A percentile compares a stretch with the other conserved stretches of the same genome.
Conservation (phyloP, 2,797 vertebrate genomes). For the Chanos chanos region DNA sequence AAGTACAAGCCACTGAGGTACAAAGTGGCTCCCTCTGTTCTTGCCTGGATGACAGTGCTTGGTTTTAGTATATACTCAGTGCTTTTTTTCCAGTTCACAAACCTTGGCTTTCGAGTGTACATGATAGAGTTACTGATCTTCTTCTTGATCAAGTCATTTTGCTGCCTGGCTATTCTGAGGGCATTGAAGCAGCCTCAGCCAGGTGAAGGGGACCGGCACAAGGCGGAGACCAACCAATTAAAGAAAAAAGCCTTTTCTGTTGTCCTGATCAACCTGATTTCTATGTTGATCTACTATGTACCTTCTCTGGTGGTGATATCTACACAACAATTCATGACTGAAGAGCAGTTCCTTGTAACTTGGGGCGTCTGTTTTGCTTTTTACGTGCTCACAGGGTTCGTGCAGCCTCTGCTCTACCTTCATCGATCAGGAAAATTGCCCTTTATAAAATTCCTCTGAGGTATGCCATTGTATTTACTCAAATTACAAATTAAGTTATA, state of each 20-base stretch:
- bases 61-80: not conserved
- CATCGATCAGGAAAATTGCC: not conserved
- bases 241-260: conserved; percentile 53
- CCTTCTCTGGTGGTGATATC: not conserved
- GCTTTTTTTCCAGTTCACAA: too few relatives aligned
- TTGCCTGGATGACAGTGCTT: not conserved
- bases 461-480: too few relatives aligned
- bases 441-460: not conserved
- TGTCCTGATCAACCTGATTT: conserved; percentile 45
- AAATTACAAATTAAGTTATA: too few relatives aligned
- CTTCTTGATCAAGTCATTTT: conserved; percentile 16
- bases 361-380: too few relatives aligned
- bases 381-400: conserved; percentile 1
- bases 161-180: conserved; percentile 15
- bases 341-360: not conserved
- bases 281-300: conserved; percentile 53
- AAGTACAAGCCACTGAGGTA: conserved; percentile 37
- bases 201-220: conserved; percentile 26
- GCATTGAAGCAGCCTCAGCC: conserved; percentile 38
- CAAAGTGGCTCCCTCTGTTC: conserved; percentile 17
- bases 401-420: conserved; percentile 17
- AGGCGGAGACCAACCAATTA: conserved; percentile 41
- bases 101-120: too few relatives aligned
- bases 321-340: not conserved
- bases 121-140: too few relatives aligned